Percentiles rank a stretch among this genome's conserved stretches.
Evolutionary conservation across 2,888 invertebrate species (phyloP).

Genomic region (Ophraella communa): DNA sequence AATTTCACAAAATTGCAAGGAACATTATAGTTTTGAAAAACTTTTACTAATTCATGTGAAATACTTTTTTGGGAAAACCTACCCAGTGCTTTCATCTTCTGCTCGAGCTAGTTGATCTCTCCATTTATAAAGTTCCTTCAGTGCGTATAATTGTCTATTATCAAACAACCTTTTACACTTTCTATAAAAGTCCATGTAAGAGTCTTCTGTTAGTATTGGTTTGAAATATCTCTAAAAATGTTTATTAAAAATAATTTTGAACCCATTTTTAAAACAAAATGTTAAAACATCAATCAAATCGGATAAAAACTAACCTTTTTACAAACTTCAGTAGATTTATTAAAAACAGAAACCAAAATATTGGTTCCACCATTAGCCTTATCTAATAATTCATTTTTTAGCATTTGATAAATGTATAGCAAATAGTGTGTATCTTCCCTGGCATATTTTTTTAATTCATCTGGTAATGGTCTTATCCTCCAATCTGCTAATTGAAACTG

Average conservation of each 20-base stretch:
- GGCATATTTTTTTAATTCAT: constrained; percentile 83
- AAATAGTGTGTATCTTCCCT: constrained; percentile 94
- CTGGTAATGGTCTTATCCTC: constrained; percentile 88
- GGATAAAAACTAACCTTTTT: constrained; percentile 60
- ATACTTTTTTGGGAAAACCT: constrained; percentile 48
- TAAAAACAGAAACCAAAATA: constrained; percentile 73
- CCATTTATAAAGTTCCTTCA: constrained; percentile 85
- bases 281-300: background rate
- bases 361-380: constrained; percentile 67
- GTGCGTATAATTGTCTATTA: constrained; percentile 81
- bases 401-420: constrained; percentile 82
- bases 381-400: constrained; percentile 77
- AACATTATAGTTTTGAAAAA: too few species aligned
- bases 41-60: too few species aligned
- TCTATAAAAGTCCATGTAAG: constrained; percentile 77
- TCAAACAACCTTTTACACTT: constrained; percentile 84
- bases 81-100: constrained; percentile 90
- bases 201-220: constrained; percentile 71
- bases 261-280: background rate
- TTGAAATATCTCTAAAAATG: constrained; percentile 80
- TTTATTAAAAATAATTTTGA: too few species aligned
- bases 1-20: too few species aligned
- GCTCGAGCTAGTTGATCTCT: constrained; percentile 82
- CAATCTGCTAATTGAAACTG: constrained; percentile 94
- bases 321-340: constrained; percentile 78